Evolutionary conservation across 2,113 vertebrate genomes (phyloP).

Genomic region (Neoarius graeffei): DNA sequence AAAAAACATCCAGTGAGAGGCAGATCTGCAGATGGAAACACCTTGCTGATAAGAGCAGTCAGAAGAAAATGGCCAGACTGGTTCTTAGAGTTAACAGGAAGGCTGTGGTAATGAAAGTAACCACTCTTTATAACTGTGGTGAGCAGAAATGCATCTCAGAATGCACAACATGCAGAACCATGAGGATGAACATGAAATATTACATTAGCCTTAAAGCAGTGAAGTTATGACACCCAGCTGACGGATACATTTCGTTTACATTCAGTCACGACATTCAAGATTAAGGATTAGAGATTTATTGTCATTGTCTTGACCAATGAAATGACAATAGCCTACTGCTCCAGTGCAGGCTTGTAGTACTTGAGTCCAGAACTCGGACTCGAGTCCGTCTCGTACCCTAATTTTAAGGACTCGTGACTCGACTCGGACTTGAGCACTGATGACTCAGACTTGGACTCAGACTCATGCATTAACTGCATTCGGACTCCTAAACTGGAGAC

Average conservation of each 20-base stretch:
- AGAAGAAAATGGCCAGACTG: neutral
- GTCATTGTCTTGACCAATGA: neutral
- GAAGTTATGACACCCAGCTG: neutral
- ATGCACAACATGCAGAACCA: neutral
- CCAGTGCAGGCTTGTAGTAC: too few relatives aligned
- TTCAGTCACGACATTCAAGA: neutral
- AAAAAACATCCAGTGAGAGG: neutral
- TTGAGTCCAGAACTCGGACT: too few relatives aligned
- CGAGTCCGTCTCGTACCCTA: too few relatives aligned
- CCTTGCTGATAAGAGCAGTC: neutral
- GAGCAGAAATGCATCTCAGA: neutral
- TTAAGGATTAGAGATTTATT: neutral
- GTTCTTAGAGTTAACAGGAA: neutral
- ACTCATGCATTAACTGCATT: too few relatives aligned
- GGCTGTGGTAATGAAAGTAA: neutral
- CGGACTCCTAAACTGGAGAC: too few relatives aligned
- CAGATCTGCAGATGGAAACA: neutral
- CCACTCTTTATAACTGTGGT: neutral
- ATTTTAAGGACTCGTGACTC: too few relatives aligned
- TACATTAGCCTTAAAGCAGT: neutral
- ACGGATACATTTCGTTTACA: neutral
- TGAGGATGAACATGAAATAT: neutral
- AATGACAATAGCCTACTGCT: neutral
- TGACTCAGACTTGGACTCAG: too few relatives aligned
- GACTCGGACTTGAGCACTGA: too few relatives aligned